Conservation (phyloP, 1,140 invertebrate genomes). For the Dendrolimus kikuchii region DNA sequence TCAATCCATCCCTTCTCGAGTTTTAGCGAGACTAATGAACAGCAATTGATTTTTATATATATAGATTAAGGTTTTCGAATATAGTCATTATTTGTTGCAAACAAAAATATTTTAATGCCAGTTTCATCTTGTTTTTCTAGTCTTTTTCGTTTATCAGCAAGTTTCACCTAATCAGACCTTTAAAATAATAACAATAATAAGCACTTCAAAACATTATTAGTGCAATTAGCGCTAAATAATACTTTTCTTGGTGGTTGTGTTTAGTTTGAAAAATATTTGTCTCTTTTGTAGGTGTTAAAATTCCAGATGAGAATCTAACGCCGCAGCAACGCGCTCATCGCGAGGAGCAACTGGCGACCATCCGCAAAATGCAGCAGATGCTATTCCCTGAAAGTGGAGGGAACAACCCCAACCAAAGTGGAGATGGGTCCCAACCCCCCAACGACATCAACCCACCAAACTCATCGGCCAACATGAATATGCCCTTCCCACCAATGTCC, state of each 20-base stretch:
- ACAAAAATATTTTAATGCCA: no score
- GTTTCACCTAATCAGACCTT: no score
- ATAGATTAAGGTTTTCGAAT: no score
- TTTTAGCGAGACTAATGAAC: no score
- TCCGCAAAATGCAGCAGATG: conserved; percentile 94
- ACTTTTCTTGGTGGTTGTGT: conserved; percentile 9
- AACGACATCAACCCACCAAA: conserved; percentile 59
- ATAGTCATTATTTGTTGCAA: no score
- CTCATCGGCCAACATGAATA: conserved; percentile 57
- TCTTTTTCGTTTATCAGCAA: no score
- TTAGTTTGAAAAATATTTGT: conserved; percentile 14
- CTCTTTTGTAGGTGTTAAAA: conserved; percentile 81
- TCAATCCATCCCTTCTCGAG: no score
- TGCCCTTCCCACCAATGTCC: conserved; percentile 64
- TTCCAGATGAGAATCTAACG: conserved; percentile 96
- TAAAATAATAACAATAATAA: no score
- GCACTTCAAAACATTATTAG: not conserved
- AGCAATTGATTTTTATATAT: no score
- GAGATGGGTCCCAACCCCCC: conserved; percentile 35
- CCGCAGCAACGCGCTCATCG: conserved; percentile 95
- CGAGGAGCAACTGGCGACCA: conserved; percentile 91
- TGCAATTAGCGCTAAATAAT: conserved; percentile 2
- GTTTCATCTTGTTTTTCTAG: no score
- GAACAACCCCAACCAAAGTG: conserved; percentile 47
- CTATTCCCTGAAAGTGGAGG: conserved; percentile 85